Conservation (phyloP, 2,113 vertebrate species). For the Narcine bancroftii region DNA sequence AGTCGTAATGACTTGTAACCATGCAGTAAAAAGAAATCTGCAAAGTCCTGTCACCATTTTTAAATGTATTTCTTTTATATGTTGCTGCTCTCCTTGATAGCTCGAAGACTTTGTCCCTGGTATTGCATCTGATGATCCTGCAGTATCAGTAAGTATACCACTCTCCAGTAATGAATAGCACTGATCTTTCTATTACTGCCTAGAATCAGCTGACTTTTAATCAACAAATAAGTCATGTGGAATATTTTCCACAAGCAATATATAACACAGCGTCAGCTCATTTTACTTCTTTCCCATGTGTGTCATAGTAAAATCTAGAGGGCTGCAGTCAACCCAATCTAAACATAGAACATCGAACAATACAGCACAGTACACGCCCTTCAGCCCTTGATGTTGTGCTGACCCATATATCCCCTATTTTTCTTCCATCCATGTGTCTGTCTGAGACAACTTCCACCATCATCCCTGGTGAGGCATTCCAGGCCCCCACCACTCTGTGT, state of each 20-base stretch:
- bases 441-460: too few relatives aligned
- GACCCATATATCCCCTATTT: too few relatives aligned
- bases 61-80: background rate
- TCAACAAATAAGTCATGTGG: background rate
- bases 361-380: too few relatives aligned
- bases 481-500: too few relatives aligned
- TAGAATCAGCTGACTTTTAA: background rate
- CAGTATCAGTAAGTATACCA: conserved; percentile 15
- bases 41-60: background rate
- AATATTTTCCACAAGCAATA: background rate
- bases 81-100: background rate
- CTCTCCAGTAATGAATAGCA: background rate
- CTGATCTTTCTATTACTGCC: background rate
- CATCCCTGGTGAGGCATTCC: too few relatives aligned
- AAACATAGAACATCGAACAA: too few relatives aligned
- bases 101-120: conserved; percentile 28
- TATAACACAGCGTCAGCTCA: too few relatives aligned
- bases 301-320: background rate
- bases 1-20: background rate
- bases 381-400: too few relatives aligned
- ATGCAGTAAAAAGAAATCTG: background rate
- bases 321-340: background rate
- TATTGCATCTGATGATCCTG: conserved; percentile 17
- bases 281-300: background rate
- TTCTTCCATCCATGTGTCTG: too few relatives aligned